Base-by-base conservation (phyloP, 2,797 vertebrate species). In the Falco concolor region DNA sequence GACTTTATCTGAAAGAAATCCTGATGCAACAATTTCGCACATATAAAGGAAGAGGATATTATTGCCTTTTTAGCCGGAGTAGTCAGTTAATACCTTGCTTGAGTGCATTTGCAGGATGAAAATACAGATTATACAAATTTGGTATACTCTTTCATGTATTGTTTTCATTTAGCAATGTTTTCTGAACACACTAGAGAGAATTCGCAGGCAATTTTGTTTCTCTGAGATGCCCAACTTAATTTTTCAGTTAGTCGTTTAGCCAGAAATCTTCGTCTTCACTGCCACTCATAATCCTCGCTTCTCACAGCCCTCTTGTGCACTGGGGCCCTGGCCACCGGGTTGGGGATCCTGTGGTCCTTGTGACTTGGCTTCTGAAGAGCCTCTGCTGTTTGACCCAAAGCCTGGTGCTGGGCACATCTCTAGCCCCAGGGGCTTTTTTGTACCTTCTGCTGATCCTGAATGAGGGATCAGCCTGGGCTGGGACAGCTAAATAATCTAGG, bases 291-390 rank as follows among this genome's bases (percentile, higher is more conserved):
- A 38, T 22, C 9, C 25, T 32, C 11, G 2, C 36, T 75, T 75
- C 49, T 44, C 64, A 47, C 38, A 56, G 18, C 20, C 23, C 7
- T 12, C 8, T 42, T 6, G 28, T 53, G 34, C 36, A 36, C 53
- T 6, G 3, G 14, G 19, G 27, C 20, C 12, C 5, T 19, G 44
- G 63, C 12, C 9, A 4, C 18, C 0, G 1, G 19, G 6, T 2
- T 47, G 13, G 12, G 54, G 18, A 52, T 56, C 52, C 38, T 14
- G 42, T 61, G 23, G 28, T 42, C 45, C 23, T 45, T 27, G 16
- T 16, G 76, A 23, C 44, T 91, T 83, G 59, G 34, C 17, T 67
- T 82, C 59, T 87, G 81, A 53, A 56, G 34, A 61, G 13, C 10
- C 28, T 5, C 24, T 38, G 9, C n/a, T 65, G n/a, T 50, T 42